Percentiles rank a stretch among this genome's conserved stretches.
These are phyloP conservation scores for Mugil cephalus DNA, from an alignment of 2,113 vertebrate species.

Conservation along the genomic window DNA sequence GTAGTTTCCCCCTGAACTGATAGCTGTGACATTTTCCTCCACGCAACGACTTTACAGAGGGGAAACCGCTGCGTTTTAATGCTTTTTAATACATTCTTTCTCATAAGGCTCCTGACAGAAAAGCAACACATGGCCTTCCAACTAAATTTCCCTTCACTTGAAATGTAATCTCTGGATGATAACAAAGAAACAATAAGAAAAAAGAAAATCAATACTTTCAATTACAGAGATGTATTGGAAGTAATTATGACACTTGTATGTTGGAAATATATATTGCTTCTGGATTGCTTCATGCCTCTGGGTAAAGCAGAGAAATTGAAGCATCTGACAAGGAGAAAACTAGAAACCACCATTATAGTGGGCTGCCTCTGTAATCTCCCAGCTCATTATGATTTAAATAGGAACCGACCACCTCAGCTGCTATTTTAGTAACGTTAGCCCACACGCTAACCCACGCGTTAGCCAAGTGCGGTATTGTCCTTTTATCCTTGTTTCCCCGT, in stretches of 20 bases:
- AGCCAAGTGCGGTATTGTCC: constrained; percentile 43
- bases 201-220: constrained; percentile 42
- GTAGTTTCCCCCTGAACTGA: neutral
- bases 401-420: constrained; percentile 46
- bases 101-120: neutral
- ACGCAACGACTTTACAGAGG: constrained; percentile 2
- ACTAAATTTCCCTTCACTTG: neutral
- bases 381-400: constrained; percentile 61
- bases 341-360: constrained; percentile 8
- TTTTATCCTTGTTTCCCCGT: constrained; percentile 27
- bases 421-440: constrained; percentile 47
- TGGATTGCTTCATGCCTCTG: constrained; percentile 16
- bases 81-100: neutral
- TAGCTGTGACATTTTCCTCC: constrained; percentile 30
- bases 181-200: constrained; percentile 5
- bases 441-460: constrained; percentile 44
- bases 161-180: neutral
- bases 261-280: constrained; percentile 25
- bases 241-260: constrained; percentile 13
- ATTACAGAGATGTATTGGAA: constrained; percentile 14
- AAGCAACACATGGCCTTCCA: constrained; percentile 1
- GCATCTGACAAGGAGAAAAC: constrained; percentile 29
- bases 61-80: neutral
- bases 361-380: constrained; percentile 54
- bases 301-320: constrained; percentile 22